Evolutionary conservation across 1,140 invertebrate species (phyloP), one percentile per base, ranked within the genome.

Genomic region (Zophobas atratus): DNA sequence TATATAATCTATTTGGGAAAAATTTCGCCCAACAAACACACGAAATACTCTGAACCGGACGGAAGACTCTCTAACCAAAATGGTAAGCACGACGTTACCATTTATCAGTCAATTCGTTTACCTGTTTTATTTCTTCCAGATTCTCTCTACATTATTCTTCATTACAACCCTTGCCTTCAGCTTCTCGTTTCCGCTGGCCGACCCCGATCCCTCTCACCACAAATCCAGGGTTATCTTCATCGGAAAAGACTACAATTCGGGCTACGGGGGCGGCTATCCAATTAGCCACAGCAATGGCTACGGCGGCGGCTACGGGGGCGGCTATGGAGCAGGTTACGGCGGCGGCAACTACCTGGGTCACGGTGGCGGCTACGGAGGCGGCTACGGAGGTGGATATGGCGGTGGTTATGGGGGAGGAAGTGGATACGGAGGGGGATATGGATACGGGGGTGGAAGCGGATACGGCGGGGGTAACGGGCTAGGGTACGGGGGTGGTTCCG

Each of bases 301-400:
- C 43, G 75, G 76, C 6, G 56, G 57, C 8, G 70, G 75, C 32
- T 57, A 67, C 32, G 70, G 71, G 1, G 56, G 75, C 70, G 38
- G 53, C n/a, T 46, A 41, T 48, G 74, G 74, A 36, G 70, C 53
- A 8, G 32, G 55, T 6, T 39, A 43, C 34, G 63, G 70, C 1
- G 32, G 67, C n/a, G 60, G 41, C 3, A 2, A 67, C 39, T 36
- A 1, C 6, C 36, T 35, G 57, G 57, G n/a, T 63, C 39, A 4
- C 8, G 57, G 35, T 32, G 63, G 63, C 20, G n/a, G 53, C 41
- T 36, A n/a, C 8, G 35, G 70, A 60, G 55, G 48, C 6, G 67
- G 55, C 4, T 49, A 46, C 8, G 53, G 55, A 20, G 32, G 55
- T 6, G 35, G 36, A 1, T 51, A 57, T 48, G 39, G 53, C 34